Evolutionary conservation across 2,888 invertebrate species (phyloP), one percentile per base, ranked within the genome.

Genomic region (Mystacides longicornis): DNA sequence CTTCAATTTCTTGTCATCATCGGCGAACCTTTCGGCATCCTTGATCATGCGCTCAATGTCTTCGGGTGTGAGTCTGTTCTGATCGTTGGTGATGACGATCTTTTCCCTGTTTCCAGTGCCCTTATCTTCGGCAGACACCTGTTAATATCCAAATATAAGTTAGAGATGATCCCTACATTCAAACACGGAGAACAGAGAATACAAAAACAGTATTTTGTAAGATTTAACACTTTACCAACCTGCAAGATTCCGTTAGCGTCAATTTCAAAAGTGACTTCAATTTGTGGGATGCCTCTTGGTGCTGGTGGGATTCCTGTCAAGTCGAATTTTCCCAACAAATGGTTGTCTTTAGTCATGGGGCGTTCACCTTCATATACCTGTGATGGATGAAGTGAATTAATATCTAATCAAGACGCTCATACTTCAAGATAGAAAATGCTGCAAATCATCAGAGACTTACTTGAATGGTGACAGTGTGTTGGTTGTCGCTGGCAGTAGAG

Each of bases 321-420:
- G 69, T 99, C 98, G 75, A 99, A 99, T 75, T 97, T 98, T 61
- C 99, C 99, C 59, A 99, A 81, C 63, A 95, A 80, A 75, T 99
- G 98, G 77, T 99, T 99, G 76, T 99, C 98, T 76, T 98, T 98
- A 63, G 98, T 98, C 98, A 99, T 97, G 22, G 98, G 96, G 67
- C 99, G 87, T 75, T 99, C 99, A 65, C 99, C 98, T 77, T 99
- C 98, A 71, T 93, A 98, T 0, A 96, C 95, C 70, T 85, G 62
- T 4, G 19, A 16, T 53, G 45, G 5, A 43, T 21, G 4, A 48
- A 16, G 33, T 9, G 14, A 48, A 33, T n/a, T 46, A 21, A 18
- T 18, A 31, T 31, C 31, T 9, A 31, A 31, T 7, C 31, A 7
- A n/a, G n/a, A n/a, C n/a, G n/a, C n/a, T 37, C 14, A 14, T n/a